Base-by-base conservation (phyloP, 2,888 invertebrate species). In the Aphrophora alni region DNA sequence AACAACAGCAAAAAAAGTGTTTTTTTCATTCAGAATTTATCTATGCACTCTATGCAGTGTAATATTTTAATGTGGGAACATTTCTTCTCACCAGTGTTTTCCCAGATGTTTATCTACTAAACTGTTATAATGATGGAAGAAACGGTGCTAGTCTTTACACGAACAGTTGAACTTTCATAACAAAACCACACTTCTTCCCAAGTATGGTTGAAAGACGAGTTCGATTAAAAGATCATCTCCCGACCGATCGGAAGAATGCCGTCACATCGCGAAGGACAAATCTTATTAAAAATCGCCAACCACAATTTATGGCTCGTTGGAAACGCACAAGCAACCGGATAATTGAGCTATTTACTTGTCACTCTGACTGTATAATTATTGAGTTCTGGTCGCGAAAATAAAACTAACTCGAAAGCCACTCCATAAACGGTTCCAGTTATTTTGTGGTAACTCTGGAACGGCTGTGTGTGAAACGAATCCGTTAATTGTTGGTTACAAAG, bases 331-430 rank as follows among this genome's bases (percentile, higher is more conserved):
- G 59, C 59, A 59, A 21, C 72, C 51, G 78, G 21, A 59, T 78
- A 78, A 78, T 78, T 78, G 78, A 78, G 78, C 78, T 72, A 78
- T 78, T 78, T 78, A 33, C 72, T 51, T 72, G 78, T 71, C 77
- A 59, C 59, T 59, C 1, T 3, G n/a, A n/a, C 21, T 21, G 21
- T 59, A 21, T 59, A 59, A 59, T 59, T 59, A 59, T 59, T 2
- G 21, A 21, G 21, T 21, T 59, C 59, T n/a, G 59, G 59, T 59
- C 59, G 59, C 59, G 59, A 59, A 59, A 33, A 44, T 44, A 44
- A 44, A 44, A 44, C 44, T 12, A 44, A 44, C 44, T 33, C 33
- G 5, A n/a, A n/a, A 33, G 33, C 33, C 33, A 10, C 5, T 10
- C 44, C 21, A 10, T 59, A 59, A 59, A 59, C 59, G 59, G 21